A percentile compares a stretch with the other conserved stretches of the same genome.
These are phyloP conservation scores for Agelaius phoeniceus DNA, from an alignment of 2,113 vertebrate genomes.

Conservation along the genomic window DNA sequence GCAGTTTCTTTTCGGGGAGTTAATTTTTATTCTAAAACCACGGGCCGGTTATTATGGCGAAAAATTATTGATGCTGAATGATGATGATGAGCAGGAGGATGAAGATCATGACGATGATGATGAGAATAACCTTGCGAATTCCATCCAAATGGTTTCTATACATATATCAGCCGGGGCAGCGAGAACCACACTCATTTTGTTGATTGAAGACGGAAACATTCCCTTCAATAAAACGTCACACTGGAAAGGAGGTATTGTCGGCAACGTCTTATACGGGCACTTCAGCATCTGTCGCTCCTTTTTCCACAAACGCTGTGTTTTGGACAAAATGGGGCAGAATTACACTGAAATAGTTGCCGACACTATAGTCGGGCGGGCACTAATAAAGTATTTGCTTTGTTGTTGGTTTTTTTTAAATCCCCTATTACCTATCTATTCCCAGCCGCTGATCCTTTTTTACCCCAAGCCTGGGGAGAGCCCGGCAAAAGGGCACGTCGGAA, in stretches of 20 bases:
- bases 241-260: not conserved
- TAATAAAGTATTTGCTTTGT: not conserved
- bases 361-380: not conserved
- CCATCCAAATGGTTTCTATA: not conserved
- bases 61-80: not conserved
- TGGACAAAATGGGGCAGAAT: not conserved
- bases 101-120: not conserved
- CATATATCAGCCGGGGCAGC: fast-evolving
- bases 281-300: not conserved
- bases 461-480: not conserved
- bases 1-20: not conserved
- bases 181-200: not conserved
- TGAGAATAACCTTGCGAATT: not conserved
- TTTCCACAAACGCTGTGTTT: not conserved
- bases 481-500: not conserved
- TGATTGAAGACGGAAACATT: not conserved
- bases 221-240: not conserved
- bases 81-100: not conserved
- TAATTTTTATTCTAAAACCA: not conserved
- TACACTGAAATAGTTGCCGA: not conserved
- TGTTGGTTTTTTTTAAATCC: fast-evolving
- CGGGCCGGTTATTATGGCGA: not conserved
- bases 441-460: not conserved
- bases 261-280: not conserved
- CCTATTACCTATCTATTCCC: not conserved